Evolutionary conservation across 2,113 vertebrate genomes (phyloP).

Genomic region (Scytalopus superciliaris): DNA sequence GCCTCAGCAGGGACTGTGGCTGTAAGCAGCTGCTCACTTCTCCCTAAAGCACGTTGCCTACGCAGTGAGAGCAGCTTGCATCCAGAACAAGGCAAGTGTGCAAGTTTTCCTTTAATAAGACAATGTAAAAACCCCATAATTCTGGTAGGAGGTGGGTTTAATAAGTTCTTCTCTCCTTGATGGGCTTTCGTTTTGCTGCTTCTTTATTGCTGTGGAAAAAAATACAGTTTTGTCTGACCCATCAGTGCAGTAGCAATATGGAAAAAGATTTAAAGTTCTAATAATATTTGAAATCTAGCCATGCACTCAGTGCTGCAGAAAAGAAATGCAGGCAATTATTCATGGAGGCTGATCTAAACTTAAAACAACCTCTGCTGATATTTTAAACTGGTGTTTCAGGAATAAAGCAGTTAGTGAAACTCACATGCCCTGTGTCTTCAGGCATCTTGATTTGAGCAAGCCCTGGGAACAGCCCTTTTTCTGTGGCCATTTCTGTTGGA

Average conservation of each 20-base stretch:
- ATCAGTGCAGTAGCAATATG: background rate
- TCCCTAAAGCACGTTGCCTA: background rate
- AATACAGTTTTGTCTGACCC: background rate
- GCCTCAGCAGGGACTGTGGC: background rate
- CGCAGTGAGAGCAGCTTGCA: background rate
- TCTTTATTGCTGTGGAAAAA: background rate
- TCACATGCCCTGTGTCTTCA: background rate
- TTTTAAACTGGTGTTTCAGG: background rate
- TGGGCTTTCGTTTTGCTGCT: background rate
- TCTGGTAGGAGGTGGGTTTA: background rate
- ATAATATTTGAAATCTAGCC: constrained; percentile 12
- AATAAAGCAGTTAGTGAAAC: background rate
- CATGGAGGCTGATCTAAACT: background rate
- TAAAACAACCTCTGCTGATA: background rate
- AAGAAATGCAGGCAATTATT: background rate
- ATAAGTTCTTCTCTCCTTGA: background rate
- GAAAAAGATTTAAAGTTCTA: constrained; percentile 12
- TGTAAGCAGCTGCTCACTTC: background rate
- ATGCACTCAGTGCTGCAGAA: background rate
- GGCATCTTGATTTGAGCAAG: background rate
- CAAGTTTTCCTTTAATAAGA: background rate
- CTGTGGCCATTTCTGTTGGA: constrained; percentile 62
- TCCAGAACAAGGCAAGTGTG: background rate
- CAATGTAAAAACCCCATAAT: background rate
- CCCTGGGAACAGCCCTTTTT: background rate